These are phyloP conservation scores for Pundamilia nyererei DNA, from an alignment of 2,113 vertebrate genomes.

Conservation along the genomic window DNA sequence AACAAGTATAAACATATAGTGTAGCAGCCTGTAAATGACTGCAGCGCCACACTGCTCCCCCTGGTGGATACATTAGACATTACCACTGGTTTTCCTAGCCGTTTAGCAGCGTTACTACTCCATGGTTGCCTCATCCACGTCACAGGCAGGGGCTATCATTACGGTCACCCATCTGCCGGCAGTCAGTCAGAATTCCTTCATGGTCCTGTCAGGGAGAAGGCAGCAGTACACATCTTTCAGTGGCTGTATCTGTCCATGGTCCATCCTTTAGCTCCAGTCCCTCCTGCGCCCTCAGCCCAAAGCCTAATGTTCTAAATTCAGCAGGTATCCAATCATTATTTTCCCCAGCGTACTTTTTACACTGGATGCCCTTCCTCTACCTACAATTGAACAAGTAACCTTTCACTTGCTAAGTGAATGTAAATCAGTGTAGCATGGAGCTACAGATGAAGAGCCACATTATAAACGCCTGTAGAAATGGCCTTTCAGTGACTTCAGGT, in stretches of 20 bases:
- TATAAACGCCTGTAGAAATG: not conserved
- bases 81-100: not conserved
- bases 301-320: not conserved
- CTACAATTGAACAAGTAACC: not conserved
- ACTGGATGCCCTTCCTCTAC: not conserved
- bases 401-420: not conserved
- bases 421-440: not conserved
- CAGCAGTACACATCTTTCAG: not conserved
- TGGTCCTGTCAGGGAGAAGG: not conserved
- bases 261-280: not conserved
- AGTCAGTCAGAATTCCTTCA: not conserved
- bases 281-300: not conserved
- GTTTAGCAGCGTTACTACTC: not conserved
- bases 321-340: not conserved
- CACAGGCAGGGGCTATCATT: not conserved
- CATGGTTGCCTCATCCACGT: not conserved
- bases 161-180: not conserved
- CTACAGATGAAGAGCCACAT: not conserved
- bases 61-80: not conserved
- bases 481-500: not conserved
- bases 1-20: not conserved
- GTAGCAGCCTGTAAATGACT: not conserved
- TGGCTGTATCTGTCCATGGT: not conserved
- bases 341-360: not conserved
- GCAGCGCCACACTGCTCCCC: not conserved